Conservation (phyloP, 2,888 invertebrate genomes). For the Agrotis segetum region DNA sequence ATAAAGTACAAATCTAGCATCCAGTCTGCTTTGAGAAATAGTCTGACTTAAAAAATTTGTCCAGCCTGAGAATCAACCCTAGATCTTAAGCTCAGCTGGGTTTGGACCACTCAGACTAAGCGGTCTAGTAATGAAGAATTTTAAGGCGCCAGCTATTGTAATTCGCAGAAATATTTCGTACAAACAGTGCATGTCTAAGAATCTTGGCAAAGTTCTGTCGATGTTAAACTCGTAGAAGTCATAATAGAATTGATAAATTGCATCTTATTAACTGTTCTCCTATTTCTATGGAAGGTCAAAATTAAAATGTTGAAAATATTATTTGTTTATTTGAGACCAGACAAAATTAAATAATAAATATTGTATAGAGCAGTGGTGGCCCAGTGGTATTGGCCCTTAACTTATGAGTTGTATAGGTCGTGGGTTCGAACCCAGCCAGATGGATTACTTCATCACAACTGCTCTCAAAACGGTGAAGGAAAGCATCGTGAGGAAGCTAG, state of each 20-base stretch:
- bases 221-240: not conserved
- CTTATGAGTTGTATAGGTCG: no score
- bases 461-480: no score
- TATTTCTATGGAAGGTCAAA: not conserved
- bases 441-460: no score
- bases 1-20: not conserved
- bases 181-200: constrained; percentile 16
- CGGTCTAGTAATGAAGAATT: not conserved
- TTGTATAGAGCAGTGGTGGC: no score
- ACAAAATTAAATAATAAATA: no score
- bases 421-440: no score
- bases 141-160: not conserved
- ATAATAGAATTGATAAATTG: constrained; percentile 25
- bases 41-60: not conserved
- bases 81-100: not conserved
- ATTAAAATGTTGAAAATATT: not conserved
- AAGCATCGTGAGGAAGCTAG: no score
- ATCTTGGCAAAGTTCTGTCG: constrained; percentile 17
- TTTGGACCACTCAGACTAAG: not conserved
- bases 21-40: not conserved
- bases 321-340: not conserved
- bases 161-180: constrained; percentile 5
- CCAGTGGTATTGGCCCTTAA: no score
- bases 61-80: not conserved
- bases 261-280: no score